Conservation (phyloP, 2,888 invertebrate species). For the Mimachlamys varia region DNA sequence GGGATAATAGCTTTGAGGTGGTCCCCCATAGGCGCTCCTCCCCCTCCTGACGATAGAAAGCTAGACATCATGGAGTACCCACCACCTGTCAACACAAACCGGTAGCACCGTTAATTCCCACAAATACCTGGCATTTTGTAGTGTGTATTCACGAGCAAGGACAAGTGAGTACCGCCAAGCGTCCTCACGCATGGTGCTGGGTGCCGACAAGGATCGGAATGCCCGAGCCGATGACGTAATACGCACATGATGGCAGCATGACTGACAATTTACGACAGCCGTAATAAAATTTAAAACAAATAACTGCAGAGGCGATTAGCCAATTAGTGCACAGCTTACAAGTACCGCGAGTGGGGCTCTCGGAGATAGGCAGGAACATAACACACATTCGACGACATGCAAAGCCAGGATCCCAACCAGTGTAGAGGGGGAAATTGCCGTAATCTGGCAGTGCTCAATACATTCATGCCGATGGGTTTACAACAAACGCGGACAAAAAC, state of each 20-base stretch:
- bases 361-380: not conserved
- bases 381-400: not conserved
- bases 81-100: conserved; percentile 59
- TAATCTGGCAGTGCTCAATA: conserved; percentile 22
- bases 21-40: conserved; percentile 63
- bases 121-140: conserved; percentile 24
- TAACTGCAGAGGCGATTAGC: conserved; percentile 33
- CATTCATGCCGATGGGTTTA: conserved; percentile 15
- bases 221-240: conserved; percentile 16
- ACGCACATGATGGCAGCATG: conserved; percentile 30
- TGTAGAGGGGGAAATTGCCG: not conserved
- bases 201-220: conserved; percentile 26
- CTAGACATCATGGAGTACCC: conserved; percentile 69
- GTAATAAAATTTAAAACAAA: conserved; percentile 36
- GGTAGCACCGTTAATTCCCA: conserved; percentile 29
- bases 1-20: conserved; percentile 69
- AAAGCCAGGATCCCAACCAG: not conserved
- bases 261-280: conserved; percentile 33
- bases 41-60: conserved; percentile 56
- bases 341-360: not conserved
- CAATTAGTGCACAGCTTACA: conserved; percentile 23
- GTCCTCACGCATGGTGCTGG: conserved; percentile 4
- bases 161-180: not conserved
- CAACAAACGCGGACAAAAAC: conserved; percentile 26
- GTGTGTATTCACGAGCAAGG: conserved; percentile 6